Base-by-base conservation (phyloP, 2,113 vertebrate species). In the Dermatemys mawii region DNA sequence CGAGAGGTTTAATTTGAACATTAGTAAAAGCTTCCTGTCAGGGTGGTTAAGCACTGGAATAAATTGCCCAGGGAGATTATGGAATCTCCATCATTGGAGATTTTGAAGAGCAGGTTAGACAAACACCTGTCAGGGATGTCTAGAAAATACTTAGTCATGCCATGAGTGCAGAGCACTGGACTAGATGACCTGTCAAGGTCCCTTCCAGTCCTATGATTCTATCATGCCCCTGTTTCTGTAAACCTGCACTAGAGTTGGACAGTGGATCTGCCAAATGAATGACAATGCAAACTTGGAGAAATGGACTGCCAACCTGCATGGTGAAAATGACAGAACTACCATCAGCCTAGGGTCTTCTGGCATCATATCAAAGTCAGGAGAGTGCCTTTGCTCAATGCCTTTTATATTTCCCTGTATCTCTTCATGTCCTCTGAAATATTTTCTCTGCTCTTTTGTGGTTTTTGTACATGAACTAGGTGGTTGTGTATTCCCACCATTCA, bases 401-500 rank as follows among this genome's bases (percentile, higher is more conserved):
- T 75, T 46, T 8, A 46, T 75, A 26, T 11, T 44, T 75, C 73
- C 73, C 26, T 76, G 41, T 41, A 46, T 76, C 41, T 41, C 38
- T 44, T 76, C 41, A 46, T 76, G 41, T 41, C 73, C 73, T 46
- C 26, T 27, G 73, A 76, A 44, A 44, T 76, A 41, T 76, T 73
- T 73, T 51, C 54, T 86, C 81, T 81, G 55, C 78, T 80, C 24
- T 24, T 13, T 2, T 1, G 0, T 1, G 44, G 8, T 82, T 54
- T 35, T 9, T n/a, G 38, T 63, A 16, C 1, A 0, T 0, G 5
- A 44, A 0, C 0, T 38, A 78, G 54, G 48, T 0, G 0, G 17
- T 16, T 81, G 80, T 54, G 35, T 49, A 16, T 78, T 88, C 50
- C 88, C 78, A 80, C 54, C 82, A 83, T 50, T 76, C 78, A 38